Percentiles rank a stretch among this genome's conserved stretches.
Conservation (phyloP, 2,888 invertebrate species). For the Parnassius glacialis region DNA sequence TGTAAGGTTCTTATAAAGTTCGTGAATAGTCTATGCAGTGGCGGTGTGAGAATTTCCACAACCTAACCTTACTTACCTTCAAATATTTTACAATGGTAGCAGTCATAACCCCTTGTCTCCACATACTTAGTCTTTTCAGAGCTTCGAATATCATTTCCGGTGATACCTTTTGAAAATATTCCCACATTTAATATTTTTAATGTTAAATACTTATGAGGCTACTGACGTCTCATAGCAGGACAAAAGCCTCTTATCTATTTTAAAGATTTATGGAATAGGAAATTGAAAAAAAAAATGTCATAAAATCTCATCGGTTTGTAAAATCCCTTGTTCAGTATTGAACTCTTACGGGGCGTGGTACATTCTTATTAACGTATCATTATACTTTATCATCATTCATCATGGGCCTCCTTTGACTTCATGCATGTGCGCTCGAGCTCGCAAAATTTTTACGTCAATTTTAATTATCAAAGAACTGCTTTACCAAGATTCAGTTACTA, state of each 20-base stretch:
- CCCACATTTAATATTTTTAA: neutral
- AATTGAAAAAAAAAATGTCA: neutral
- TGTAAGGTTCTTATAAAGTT: no score
- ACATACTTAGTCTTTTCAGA: conserved; percentile 45
- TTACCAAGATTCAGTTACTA: no score
- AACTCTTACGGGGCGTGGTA: neutral
- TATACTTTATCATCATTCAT: no score
- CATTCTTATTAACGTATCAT: neutral
- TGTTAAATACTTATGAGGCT: no score
- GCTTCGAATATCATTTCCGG: conserved; percentile 60
- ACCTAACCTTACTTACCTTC: conserved; percentile 36
- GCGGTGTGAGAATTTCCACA: no score
- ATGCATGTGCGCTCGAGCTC: no score
- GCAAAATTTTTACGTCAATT: no score
- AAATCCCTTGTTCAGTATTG: neutral
- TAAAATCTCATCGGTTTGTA: neutral
- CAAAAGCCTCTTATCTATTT: no score
- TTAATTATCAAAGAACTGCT: no score
- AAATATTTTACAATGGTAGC: conserved; percentile 42
- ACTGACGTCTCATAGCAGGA: no score
- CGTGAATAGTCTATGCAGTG: no score
- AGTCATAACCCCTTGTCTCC: conserved; percentile 45
- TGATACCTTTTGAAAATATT: conserved; percentile 43
- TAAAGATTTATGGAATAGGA: neutral
- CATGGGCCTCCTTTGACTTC: no score